Conservation (phyloP, 2,113 vertebrate species). For the cattle (Bos taurus) region ARS-UCD2.0 NC_037329.1:119405001-119405500, state of each 20-base stretch:
- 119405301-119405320: background rate
- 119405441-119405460: background rate
- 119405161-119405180: background rate
- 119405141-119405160: background rate
- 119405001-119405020: background rate
- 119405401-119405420: background rate
- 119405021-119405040: background rate
- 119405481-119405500: background rate
- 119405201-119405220: background rate
- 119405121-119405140: background rate
- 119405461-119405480: background rate
- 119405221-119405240: background rate
- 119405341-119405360: background rate
- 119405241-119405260: background rate
- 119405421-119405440: background rate
- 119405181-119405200: background rate
- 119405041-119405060: background rate
- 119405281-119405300: background rate
- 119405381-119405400: background rate
- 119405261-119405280: background rate
- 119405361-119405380: background rate
- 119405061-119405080: background rate
- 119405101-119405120: background rate
- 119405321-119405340: background rate
- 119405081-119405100: background rate